A percentile compares a stretch with the other conserved stretches of the same genome.
phyloP scores from a whole-genome alignment of 2,797 vertebrate species.

The Urophycis tenuis region DNA sequence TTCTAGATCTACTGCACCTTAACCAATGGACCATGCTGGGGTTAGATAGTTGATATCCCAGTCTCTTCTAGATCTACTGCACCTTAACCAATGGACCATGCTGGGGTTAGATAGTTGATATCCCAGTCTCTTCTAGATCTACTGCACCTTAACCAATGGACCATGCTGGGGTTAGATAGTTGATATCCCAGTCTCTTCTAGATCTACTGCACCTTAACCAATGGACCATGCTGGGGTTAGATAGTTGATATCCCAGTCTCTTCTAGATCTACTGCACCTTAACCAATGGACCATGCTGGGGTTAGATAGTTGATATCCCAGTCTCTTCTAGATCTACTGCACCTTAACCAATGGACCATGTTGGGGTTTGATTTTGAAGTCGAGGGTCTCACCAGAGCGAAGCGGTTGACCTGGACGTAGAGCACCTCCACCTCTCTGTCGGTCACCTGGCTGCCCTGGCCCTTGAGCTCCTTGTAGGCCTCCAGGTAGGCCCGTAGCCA shows the following conservation, averaged over 20 bases:
- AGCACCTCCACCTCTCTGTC: slow-evolving; percentile 86
- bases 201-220: too few species aligned
- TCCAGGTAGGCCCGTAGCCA: slow-evolving; percentile 93
- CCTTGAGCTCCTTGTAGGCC: slow-evolving; percentile 89
- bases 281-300: too few species aligned
- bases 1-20: too few species aligned
- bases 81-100: not conserved
- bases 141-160: not conserved
- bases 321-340: too few species aligned
- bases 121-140: not conserved
- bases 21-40: too few species aligned
- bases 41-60: too few species aligned
- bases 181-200: not conserved
- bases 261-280: too few species aligned
- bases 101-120: not conserved
- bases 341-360: not conserved
- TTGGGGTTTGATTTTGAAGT: not conserved
- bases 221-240: too few species aligned
- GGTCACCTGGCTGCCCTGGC: slow-evolving; percentile 75
- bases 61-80: not conserved
- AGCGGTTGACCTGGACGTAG: slow-evolving; percentile 93
- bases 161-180: not conserved
- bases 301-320: too few species aligned
- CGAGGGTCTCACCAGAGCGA: slow-evolving; percentile 80
- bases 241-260: too few species aligned